Conservation (phyloP, 2,113 vertebrate species). For the Arenaria interpres region DNA sequence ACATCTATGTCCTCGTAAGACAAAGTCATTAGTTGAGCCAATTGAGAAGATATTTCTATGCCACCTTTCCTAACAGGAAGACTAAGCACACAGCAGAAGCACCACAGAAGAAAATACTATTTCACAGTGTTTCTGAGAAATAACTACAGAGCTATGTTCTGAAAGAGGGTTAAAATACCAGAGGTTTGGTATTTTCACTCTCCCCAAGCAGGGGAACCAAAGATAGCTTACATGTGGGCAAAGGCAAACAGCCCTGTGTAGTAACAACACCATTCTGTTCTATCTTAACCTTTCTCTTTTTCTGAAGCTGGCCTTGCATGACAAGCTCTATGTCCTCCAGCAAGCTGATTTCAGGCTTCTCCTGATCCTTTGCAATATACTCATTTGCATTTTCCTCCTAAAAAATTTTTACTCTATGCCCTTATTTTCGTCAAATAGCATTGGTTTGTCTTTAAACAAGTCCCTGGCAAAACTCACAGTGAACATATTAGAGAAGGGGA, state of each 20-base stretch:
- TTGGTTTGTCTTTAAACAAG: neutral
- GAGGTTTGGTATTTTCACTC: neutral
- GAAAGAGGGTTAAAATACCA: neutral
- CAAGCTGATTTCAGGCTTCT: neutral
- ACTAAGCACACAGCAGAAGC: neutral
- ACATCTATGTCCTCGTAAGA: neutral
- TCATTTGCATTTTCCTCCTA: neutral
- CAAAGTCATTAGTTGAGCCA: neutral
- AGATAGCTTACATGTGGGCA: neutral
- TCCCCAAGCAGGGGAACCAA: neutral
- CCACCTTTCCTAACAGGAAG: neutral
- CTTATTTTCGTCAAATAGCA: neutral
- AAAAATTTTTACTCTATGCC: neutral
- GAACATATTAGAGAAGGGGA: neutral
- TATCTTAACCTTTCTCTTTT: neutral
- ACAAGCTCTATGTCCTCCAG: neutral
- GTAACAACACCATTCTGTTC: neutral
- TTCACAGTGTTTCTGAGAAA: neutral
- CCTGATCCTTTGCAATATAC: neutral
- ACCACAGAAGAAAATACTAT: neutral
- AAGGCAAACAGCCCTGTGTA: neutral
- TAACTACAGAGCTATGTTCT: neutral
- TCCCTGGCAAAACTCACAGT: slow-evolving; percentile 33
- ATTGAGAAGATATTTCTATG: neutral
- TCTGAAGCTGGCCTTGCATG: neutral